Evolutionary conservation across 2,888 invertebrate species (phyloP).

Genomic region (Azorinus chamasolen): DNA sequence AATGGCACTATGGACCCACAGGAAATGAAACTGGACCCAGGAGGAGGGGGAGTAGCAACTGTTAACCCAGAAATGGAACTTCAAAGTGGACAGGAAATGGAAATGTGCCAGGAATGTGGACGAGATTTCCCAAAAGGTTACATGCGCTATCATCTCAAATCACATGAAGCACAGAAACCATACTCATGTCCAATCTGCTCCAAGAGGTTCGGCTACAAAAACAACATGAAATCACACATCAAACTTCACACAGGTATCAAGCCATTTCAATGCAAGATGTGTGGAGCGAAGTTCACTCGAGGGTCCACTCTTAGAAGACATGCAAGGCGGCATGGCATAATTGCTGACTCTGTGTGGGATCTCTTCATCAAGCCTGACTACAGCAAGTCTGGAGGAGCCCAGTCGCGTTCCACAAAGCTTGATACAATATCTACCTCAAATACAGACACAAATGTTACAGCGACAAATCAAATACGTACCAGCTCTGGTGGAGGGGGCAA

Average conservation of each 20-base stretch:
- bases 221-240: slow-evolving; percentile 84
- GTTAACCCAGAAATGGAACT: slow-evolving; percentile 24
- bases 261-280: slow-evolving; percentile 81
- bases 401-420: slow-evolving; percentile 44
- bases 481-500: slow-evolving; percentile 42
- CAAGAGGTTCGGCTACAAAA: slow-evolving; percentile 83
- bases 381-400: slow-evolving; percentile 52
- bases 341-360: slow-evolving; percentile 79
- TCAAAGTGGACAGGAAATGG: slow-evolving; percentile 68
- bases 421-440: slow-evolving; percentile 63
- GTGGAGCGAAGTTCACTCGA: slow-evolving; percentile 81
- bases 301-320: slow-evolving; percentile 82
- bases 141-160: slow-evolving; percentile 79
- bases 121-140: slow-evolving; percentile 79
- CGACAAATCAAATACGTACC: slow-evolving; percentile 47
- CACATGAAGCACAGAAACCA: slow-evolving; percentile 82
- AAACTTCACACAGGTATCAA: slow-evolving; percentile 82
- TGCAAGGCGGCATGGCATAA: slow-evolving; percentile 79
- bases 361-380: slow-evolving; percentile 71
- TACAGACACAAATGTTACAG: slow-evolving; percentile 39
- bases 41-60: slow-evolving; percentile 7
- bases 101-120: slow-evolving; percentile 79
- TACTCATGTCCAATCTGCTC: slow-evolving; percentile 81
- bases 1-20: slow-evolving; percentile 33
- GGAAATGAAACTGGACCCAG: slow-evolving; percentile 31